Evolutionary conservation across 2,888 invertebrate species (phyloP).

Genomic region (Perizoma flavofasciatum): DNA sequence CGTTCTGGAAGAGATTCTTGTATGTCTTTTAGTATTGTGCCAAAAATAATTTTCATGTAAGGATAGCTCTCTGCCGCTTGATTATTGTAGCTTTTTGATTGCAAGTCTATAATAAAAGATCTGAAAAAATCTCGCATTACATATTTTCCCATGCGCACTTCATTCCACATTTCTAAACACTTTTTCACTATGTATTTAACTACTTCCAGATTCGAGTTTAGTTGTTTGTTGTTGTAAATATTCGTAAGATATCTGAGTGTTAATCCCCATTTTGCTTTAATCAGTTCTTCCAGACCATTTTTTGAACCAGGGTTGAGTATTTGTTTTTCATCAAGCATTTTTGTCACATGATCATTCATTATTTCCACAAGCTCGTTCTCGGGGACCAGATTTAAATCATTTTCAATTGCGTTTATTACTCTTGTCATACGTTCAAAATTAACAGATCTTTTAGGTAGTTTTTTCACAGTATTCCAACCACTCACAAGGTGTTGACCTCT

Average conservation of each 20-base stretch:
- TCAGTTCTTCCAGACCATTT: constrained; percentile 2
- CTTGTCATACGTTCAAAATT: constrained; percentile 16
- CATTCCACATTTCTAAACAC: constrained; percentile 25
- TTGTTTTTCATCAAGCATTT: constrained; percentile 23
- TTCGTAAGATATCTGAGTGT: constrained; percentile 16
- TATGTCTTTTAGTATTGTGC: constrained; percentile 20
- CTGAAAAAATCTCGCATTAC: constrained; percentile 19
- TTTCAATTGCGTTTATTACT: constrained; percentile 16
- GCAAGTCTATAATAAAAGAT: constrained; percentile 16
- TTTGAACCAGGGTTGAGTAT: constrained; percentile 12
- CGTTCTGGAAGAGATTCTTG: constrained; percentile 19
- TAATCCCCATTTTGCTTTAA: constrained; percentile 26
- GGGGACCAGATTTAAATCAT: constrained; percentile 3
- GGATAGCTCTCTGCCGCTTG: constrained; percentile 3
- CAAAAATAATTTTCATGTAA: constrained; percentile 16
- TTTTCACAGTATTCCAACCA: constrained; percentile 25
- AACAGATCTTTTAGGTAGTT: constrained; percentile 17
- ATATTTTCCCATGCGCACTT: constrained; percentile 13
- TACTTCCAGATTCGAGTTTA: constrained; percentile 15
- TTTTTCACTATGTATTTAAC: constrained; percentile 19
- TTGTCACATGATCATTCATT: constrained; percentile 17
- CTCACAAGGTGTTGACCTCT: constrained; percentile 30
- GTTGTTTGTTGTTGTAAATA: constrained; percentile 15
- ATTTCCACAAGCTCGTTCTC: constrained; percentile 19
- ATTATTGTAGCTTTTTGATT: constrained; percentile 15